Conservation (phyloP, 2,888 invertebrate genomes). For the Epinotia brunnichana region DNA sequence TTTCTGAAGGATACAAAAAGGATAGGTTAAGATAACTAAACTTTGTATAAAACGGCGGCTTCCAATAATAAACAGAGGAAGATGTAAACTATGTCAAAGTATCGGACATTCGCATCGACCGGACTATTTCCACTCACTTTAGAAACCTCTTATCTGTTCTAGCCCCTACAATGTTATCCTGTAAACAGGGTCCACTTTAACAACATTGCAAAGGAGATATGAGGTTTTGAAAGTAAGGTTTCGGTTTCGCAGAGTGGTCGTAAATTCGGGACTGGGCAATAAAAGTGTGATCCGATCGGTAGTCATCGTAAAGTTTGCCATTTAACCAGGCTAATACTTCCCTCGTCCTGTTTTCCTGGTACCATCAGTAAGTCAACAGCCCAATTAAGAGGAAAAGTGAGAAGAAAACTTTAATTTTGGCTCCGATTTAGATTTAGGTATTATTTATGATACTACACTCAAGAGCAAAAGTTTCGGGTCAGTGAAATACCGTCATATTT, state of each 20-base stretch:
- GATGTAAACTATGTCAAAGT: conserved; percentile 15
- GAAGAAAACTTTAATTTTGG: too few relatives aligned
- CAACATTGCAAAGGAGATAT: not conserved
- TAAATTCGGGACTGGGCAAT: conserved; percentile 44
- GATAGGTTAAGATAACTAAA: conserved; percentile 1
- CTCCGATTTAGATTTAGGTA: too few relatives aligned
- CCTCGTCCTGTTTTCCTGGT: conserved; percentile 24
- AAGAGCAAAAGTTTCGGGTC: too few relatives aligned
- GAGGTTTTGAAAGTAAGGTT: conserved; percentile 1
- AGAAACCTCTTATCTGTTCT: not conserved
- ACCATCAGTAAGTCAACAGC: conserved; percentile 28
- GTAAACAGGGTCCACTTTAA: not conserved
- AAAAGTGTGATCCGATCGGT: conserved; percentile 44
- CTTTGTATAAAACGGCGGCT: not conserved
- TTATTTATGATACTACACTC: too few relatives aligned
- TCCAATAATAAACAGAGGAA: conserved; percentile 12
- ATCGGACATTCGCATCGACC: conserved; percentile 12
- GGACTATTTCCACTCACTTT: not conserved
- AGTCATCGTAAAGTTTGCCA: conserved; percentile 43
- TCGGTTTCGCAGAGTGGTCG: conserved; percentile 20
- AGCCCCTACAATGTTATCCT: not conserved
- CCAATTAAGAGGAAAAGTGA: too few relatives aligned
- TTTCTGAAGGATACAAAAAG: too few relatives aligned
- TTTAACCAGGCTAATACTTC: conserved; percentile 40
- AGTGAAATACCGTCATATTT: too few relatives aligned